Percentiles rank a stretch among this genome's conserved stretches.
Conservation (phyloP, 1,140 invertebrate genomes). For the Bemisia tabaci region DNA sequence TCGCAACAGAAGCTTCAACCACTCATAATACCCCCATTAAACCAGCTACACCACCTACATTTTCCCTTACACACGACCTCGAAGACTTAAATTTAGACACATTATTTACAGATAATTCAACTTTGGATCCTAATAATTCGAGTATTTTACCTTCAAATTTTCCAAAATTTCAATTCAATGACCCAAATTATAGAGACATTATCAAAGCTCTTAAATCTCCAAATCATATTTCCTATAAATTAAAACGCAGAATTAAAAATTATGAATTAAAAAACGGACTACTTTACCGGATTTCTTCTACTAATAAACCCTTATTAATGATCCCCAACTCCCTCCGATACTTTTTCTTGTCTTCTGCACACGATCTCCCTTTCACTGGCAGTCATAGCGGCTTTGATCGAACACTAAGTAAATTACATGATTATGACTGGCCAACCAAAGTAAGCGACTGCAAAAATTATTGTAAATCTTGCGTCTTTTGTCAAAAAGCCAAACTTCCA, state of each 20-base stretch:
- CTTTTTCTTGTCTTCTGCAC: neutral
- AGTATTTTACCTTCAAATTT: neutral
- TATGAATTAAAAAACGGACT: neutral
- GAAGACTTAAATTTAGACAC: no score
- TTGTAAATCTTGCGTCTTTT: neutral
- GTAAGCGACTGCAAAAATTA: neutral
- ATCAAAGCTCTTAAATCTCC: neutral
- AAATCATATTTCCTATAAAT: neutral
- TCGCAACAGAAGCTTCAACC: no score
- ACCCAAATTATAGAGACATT: neutral
- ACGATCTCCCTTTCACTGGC: neutral
- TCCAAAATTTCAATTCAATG: neutral
- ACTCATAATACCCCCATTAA: no score
- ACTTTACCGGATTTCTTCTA: neutral
- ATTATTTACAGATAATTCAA: no score
- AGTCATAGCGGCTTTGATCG: neutral
- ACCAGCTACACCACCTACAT: no score
- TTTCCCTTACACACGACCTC: no score
- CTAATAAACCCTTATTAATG: neutral
- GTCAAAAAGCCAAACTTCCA: neutral
- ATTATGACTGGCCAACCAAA: neutral
- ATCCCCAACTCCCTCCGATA: neutral
- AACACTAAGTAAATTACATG: neutral
- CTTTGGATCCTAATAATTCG: no score
- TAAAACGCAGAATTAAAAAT: neutral